Percentiles rank a stretch among this genome's conserved stretches.
These are phyloP conservation scores for Hetaerina americana DNA, from an alignment of 1,140 invertebrate species.

Conservation along the genomic window DNA sequence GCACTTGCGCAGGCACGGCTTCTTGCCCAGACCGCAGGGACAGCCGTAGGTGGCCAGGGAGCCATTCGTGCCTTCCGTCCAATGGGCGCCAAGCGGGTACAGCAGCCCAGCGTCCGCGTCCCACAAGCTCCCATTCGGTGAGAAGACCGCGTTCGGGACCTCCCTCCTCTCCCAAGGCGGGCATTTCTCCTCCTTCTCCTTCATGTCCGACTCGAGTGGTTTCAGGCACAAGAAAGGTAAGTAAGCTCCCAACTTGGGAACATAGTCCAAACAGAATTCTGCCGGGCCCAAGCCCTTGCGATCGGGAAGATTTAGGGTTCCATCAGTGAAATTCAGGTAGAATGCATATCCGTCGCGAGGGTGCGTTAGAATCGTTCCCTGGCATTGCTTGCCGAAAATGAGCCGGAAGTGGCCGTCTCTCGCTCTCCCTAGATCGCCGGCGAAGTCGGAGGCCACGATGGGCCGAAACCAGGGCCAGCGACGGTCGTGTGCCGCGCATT, in stretches of 20 bases:
- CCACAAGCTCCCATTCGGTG: background rate
- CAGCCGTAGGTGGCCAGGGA: background rate
- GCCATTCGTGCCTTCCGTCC: background rate
- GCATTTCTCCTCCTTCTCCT: no score
- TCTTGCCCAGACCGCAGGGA: background rate
- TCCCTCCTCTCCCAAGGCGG: background rate
- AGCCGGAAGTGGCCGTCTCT: background rate
- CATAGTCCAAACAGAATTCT: slow-evolving; percentile 1
- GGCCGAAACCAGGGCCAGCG: background rate
- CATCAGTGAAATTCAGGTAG: background rate
- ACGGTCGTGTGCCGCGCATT: background rate
- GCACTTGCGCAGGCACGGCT: background rate
- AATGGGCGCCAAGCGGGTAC: background rate
- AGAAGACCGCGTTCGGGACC: background rate
- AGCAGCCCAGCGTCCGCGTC: background rate
- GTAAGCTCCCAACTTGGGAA: background rate
- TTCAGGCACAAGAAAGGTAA: slow-evolving; percentile 6
- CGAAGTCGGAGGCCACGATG: background rate
- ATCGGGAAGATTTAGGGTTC: background rate
- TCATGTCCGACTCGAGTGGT: no score
- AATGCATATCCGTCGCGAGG: background rate
- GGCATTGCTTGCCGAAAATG: background rate
- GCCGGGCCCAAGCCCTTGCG: background rate
- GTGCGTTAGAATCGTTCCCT: background rate
- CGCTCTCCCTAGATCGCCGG: background rate